Evolutionary conservation across 2,113 vertebrate species (phyloP).

Genomic region (Heptranchias perlo): DNA sequence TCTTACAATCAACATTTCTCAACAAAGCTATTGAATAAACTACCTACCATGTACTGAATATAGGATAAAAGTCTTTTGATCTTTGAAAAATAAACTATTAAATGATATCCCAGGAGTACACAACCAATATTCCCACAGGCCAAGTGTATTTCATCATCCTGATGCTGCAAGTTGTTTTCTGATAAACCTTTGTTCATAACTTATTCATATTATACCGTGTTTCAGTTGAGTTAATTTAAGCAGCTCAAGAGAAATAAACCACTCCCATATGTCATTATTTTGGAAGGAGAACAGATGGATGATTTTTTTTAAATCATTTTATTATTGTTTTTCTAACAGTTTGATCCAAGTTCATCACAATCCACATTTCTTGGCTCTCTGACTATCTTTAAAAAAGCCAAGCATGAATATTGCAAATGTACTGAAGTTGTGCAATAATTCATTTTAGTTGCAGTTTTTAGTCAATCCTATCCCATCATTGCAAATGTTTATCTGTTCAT

Average conservation of each 20-base stretch:
- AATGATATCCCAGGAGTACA: background rate
- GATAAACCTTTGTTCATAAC: background rate
- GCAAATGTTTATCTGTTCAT: background rate
- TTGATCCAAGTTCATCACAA: background rate
- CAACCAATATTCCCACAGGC: background rate
- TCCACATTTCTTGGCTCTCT: background rate
- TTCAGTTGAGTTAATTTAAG: slow-evolving; percentile 15
- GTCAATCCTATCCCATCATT: too few relatives aligned
- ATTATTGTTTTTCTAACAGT: background rate
- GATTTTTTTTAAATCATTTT: background rate
- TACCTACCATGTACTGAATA: background rate
- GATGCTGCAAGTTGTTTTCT: background rate
- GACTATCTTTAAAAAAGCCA: background rate
- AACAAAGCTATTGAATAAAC: background rate
- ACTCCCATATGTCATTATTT: background rate
- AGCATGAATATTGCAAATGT: background rate
- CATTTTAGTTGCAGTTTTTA: background rate
- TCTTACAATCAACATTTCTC: background rate
- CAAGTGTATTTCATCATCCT: background rate
- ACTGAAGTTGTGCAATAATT: background rate
- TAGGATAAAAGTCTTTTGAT: background rate
- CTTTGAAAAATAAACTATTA: background rate
- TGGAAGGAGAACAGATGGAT: background rate
- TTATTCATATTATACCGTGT: background rate
- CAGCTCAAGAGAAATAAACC: background rate